A percentile compares a stretch with the other conserved stretches of the same genome.
Evolutionary conservation across 2,113 vertebrate genomes (phyloP).

Genomic region (Falco punctatus): DNA sequence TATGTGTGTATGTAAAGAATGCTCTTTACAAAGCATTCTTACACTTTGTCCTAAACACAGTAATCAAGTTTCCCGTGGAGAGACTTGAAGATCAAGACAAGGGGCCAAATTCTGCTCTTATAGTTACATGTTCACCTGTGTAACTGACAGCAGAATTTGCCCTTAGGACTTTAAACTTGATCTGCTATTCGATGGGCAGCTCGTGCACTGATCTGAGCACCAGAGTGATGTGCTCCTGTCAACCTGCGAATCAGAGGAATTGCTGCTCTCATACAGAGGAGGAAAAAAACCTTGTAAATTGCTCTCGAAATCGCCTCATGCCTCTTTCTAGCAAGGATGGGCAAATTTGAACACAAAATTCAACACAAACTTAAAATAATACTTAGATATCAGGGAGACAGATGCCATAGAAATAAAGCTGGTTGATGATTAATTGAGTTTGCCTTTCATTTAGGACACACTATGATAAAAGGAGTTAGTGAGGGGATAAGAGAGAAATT

Average conservation of each 20-base stretch:
- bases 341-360: constrained; percentile 43
- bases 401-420: constrained; percentile 40
- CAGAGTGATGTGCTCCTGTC: constrained; percentile 72
- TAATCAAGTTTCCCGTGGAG: constrained; percentile 62
- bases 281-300: constrained; percentile 62
- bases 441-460: constrained; percentile 48
- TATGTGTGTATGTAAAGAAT: background rate
- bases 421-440: constrained; percentile 59
- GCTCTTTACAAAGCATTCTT: constrained; percentile 46
- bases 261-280: constrained; percentile 50
- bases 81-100: constrained; percentile 67
- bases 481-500: constrained; percentile 40
- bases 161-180: constrained; percentile 74
- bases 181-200: constrained; percentile 67
- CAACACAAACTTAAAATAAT: constrained; percentile 56
- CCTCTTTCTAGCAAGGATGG: constrained; percentile 16
- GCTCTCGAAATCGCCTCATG: constrained; percentile 40
- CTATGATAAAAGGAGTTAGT: constrained; percentile 40
- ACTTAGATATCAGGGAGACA: constrained; percentile 26
- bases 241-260: constrained; percentile 70
- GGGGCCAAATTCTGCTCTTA: constrained; percentile 67
- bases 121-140: constrained; percentile 71
- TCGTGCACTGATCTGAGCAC: constrained; percentile 65
- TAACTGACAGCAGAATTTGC: constrained; percentile 73
- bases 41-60: constrained; percentile 60